These are phyloP conservation scores for Sesia apiformis DNA, from an alignment of 2,888 invertebrate species.

Conservation along the genomic window DNA sequence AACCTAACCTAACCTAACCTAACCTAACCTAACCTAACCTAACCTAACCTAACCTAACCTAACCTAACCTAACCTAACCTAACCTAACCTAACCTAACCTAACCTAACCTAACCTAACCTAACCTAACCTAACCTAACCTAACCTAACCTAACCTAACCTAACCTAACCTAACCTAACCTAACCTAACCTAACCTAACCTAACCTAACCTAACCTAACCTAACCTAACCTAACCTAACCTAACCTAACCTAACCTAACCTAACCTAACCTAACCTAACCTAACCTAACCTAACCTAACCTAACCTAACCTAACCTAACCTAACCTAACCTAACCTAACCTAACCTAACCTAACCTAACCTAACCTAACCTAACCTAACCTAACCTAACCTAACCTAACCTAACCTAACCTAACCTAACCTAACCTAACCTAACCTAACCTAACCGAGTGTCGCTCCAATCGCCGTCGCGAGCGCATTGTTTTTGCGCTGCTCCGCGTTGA, in stretches of 20 bases:
- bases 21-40: slow-evolving; percentile 1
- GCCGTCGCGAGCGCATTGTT: too few relatives aligned
- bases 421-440: slow-evolving; percentile 2
- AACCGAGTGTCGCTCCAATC: not conserved
- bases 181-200: slow-evolving; percentile 2
- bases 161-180: slow-evolving; percentile 2
- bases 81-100: slow-evolving; percentile 2
- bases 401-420: slow-evolving; percentile 2
- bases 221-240: slow-evolving; percentile 1
- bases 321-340: slow-evolving; percentile 2
- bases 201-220: slow-evolving; percentile 1
- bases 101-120: slow-evolving; percentile 2
- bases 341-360: slow-evolving; percentile 2
- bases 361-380: slow-evolving; percentile 2
- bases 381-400: slow-evolving; percentile 2
- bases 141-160: slow-evolving; percentile 2
- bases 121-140: slow-evolving; percentile 2
- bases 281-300: slow-evolving; percentile 2
- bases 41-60: slow-evolving; percentile 2
- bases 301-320: slow-evolving; percentile 2
- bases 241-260: slow-evolving; percentile 2
- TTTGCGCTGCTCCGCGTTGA: too few relatives aligned
- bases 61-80: slow-evolving; percentile 2
- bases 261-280: slow-evolving; percentile 2
- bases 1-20: slow-evolving; percentile 1